A percentile compares a stretch with the other conserved stretches of the same genome.
Conservation (phyloP, 2,797 vertebrate species). For the Leuciscus waleckii region DNA sequence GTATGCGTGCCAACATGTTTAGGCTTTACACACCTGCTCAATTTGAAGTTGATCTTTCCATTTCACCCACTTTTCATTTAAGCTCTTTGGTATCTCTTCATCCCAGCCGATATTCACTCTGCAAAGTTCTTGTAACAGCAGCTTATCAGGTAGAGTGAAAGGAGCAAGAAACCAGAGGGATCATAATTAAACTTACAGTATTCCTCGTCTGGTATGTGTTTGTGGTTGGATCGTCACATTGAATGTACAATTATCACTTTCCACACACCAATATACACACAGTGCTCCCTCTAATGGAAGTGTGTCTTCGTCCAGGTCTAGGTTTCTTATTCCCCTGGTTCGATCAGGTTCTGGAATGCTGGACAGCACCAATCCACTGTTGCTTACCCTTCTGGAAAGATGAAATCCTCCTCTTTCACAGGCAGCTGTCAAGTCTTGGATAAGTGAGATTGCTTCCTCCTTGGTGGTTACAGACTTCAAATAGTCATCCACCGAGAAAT, state of each 20-base stretch:
- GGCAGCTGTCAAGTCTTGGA: neutral
- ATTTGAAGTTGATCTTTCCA: conserved; percentile 49
- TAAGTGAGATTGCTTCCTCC: neutral
- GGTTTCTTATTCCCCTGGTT: neutral
- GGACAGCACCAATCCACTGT: neutral
- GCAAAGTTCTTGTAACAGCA: neutral
- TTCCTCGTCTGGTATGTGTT: neutral
- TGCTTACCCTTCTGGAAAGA: neutral
- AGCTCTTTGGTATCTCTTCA: neutral
- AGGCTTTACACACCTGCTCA: neutral
- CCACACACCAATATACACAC: neutral
- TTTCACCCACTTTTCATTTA: neutral
- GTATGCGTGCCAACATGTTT: neutral
- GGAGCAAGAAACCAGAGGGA: neutral
- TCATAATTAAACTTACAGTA: neutral
- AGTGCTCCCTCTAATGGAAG: neutral
- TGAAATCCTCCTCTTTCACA: neutral
- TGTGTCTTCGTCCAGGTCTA: conserved; percentile 28
- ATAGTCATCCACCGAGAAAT: neutral
- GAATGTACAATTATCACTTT: neutral
- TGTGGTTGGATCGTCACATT: neutral
- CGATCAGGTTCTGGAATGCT: neutral
- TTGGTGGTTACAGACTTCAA: neutral
- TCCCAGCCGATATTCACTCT: neutral
- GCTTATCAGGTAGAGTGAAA: neutral